Percentiles rank a stretch among this genome's conserved stretches.
Evolutionary conservation across 2,888 invertebrate genomes (phyloP).

Genomic region (Drosophila neoperkinsi): DNA sequence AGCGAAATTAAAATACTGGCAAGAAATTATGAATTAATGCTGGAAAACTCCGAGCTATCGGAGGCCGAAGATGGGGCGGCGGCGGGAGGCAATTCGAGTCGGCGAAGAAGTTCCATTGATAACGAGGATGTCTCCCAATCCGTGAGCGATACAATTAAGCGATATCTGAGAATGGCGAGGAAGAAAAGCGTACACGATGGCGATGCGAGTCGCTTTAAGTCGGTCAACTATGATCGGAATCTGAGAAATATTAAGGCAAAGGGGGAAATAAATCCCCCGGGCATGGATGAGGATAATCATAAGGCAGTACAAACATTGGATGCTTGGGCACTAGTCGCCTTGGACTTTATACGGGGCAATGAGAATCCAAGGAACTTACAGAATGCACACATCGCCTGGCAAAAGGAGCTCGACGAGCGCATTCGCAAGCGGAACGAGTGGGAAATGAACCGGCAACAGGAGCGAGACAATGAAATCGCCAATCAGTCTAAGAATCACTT

Average conservation of each 20-base stretch:
- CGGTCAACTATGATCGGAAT: conserved; percentile 95
- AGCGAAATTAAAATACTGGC: conserved; percentile 78
- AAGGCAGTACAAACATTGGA: conserved; percentile 93
- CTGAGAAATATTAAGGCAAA: conserved; percentile 93
- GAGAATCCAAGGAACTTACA: conserved; percentile 66
- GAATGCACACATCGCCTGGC: conserved; percentile 80
- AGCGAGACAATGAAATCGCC: not conserved
- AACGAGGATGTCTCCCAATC: conserved; percentile 94
- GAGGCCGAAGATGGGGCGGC: conserved; percentile 79
- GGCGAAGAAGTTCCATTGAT: conserved; percentile 92
- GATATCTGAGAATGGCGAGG: conserved; percentile 94
- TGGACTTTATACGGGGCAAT: conserved; percentile 86
- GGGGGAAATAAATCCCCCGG: conserved; percentile 90
- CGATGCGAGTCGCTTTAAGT: conserved; percentile 92
- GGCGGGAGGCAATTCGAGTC: conserved; percentile 50
- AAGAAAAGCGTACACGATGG: conserved; percentile 91
- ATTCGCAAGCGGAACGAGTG: conserved; percentile 72
- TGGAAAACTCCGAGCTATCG: conserved; percentile 49
- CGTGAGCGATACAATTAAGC: conserved; percentile 94
- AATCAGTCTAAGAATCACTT: not conserved
- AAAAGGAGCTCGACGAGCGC: conserved; percentile 72
- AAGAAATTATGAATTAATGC: conserved; percentile 73
- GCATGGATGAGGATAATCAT: conserved; percentile 91
- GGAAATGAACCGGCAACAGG: conserved; percentile 41
- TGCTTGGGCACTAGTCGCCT: conserved; percentile 88